Percentiles rank a stretch among this genome's conserved stretches.
phyloP scores from a whole-genome alignment of 2,113 vertebrate genomes.

The Rhipidura dahli region DNA sequence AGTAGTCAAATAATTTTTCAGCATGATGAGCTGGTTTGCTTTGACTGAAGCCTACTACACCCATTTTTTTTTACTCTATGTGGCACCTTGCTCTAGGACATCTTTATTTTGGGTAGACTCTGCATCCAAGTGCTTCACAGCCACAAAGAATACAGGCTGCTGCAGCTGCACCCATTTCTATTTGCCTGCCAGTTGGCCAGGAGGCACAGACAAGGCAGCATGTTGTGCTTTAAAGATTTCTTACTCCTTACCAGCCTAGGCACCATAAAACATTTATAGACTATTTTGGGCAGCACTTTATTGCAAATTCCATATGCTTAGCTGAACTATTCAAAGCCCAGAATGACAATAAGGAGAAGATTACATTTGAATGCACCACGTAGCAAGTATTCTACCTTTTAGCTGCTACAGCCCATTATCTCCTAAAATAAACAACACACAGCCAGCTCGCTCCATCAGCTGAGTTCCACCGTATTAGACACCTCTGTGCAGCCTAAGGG shows the following conservation, averaged over 20 bases:
- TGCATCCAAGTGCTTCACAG: not conserved
- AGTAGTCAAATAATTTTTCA: not conserved
- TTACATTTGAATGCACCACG: not conserved
- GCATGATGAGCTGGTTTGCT: not conserved
- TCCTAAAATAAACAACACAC: not conserved
- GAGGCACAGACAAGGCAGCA: not conserved
- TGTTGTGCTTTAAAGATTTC: not conserved
- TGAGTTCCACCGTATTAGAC: not conserved
- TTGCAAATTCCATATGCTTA: constrained; percentile 35
- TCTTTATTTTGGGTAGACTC: not conserved
- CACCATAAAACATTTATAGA: constrained; percentile 27
- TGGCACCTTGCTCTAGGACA: not conserved
- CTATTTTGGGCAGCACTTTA: not conserved
- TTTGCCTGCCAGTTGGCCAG: not conserved
- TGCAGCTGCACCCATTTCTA: not conserved
- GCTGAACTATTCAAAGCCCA: constrained; percentile 18
- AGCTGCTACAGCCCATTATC: not conserved
- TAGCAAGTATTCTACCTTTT: not conserved
- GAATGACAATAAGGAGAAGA: constrained; percentile 31
- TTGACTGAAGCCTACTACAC: not conserved
- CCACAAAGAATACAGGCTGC: rapidly evolving
- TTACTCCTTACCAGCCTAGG: not conserved
- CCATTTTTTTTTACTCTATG: not conserved
- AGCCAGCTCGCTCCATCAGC: not conserved
- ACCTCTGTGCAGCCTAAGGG: not conserved